phyloP scores from a whole-genome alignment of 2,113 vertebrate species.

The Kryptolebias marmoratus region DNA sequence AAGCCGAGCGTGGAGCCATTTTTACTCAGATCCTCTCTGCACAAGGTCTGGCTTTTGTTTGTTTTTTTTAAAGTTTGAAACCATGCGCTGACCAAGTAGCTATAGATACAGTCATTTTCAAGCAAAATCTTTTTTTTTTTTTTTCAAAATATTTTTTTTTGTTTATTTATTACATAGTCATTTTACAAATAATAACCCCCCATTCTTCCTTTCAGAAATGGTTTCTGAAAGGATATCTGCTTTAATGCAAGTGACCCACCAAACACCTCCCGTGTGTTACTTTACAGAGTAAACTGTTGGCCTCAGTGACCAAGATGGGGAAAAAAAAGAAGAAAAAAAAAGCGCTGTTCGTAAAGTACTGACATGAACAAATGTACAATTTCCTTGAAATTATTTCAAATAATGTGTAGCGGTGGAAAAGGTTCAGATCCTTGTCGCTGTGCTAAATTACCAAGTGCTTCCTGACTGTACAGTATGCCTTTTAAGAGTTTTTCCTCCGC shows the following conservation, averaged over 20 bases:
- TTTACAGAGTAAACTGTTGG: slow-evolving; percentile 50
- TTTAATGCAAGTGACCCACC: slow-evolving; percentile 25
- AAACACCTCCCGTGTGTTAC: slow-evolving; percentile 39
- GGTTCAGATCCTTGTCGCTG: slow-evolving; percentile 27
- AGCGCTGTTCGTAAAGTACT: slow-evolving; percentile 17
- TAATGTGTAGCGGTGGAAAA: slow-evolving; percentile 31
- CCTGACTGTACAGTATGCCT: slow-evolving; percentile 31
- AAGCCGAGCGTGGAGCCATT: slow-evolving; percentile 13
- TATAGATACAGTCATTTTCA: slow-evolving; percentile 16
- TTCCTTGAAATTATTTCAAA: slow-evolving; percentile 37
- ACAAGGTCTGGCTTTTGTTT: not conserved
- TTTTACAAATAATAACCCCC: slow-evolving; percentile 23
- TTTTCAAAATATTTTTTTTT: slow-evolving; percentile 15
- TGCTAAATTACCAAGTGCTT: slow-evolving; percentile 46
- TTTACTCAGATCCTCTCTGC: slow-evolving; percentile 8
- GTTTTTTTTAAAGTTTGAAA: slow-evolving; percentile 5
- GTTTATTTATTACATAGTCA: slow-evolving; percentile 2
- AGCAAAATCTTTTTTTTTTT: slow-evolving; percentile 9
- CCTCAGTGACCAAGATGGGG: slow-evolving; percentile 7
- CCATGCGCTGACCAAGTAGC: slow-evolving; percentile 19
- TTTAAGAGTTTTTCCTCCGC: slow-evolving; percentile 38
- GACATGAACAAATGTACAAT: slow-evolving; percentile 29
- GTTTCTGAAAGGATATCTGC: slow-evolving; percentile 22
- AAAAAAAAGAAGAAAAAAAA: not conserved
- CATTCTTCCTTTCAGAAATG: slow-evolving; percentile 24